A percentile compares a stretch with the other conserved stretches of the same genome.
phyloP scores from a whole-genome alignment of 1,140 invertebrate species.

The Papilio xuthus region DNA sequence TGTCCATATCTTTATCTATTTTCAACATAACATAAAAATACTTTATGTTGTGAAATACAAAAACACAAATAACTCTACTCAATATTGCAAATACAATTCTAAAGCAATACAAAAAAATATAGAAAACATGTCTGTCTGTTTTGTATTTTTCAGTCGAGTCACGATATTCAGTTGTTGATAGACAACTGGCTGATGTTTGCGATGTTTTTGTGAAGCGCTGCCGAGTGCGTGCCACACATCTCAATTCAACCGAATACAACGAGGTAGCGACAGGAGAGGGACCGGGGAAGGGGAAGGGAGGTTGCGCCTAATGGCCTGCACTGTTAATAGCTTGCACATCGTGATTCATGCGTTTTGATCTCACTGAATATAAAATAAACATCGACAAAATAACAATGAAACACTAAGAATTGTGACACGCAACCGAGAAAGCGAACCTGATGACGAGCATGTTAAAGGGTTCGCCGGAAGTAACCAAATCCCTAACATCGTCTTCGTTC shows the following conservation, averaged over 20 bases:
- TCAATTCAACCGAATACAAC: conserved; percentile 1
- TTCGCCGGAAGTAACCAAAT: not conserved
- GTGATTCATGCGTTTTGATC: not conserved
- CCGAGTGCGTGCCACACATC: not conserved
- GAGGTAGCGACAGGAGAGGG: not conserved
- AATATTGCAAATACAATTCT: not conserved
- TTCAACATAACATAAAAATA: not conserved
- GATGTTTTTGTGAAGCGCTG: conserved; percentile 4
- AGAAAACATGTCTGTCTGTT: not conserved
- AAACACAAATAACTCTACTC: not conserved
- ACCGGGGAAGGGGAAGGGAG: not conserved
- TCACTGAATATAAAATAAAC: not conserved
- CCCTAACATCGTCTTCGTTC: not conserved
- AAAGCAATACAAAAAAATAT: not conserved
- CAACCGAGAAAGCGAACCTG: too few relatives aligned
- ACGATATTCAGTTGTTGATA: conserved; percentile 16
- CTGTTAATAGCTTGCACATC: not conserved
- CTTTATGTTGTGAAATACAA: not conserved
- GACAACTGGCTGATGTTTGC: not conserved
- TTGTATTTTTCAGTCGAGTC: conserved; percentile 13
- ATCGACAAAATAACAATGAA: not conserved
- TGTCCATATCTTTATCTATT: not conserved
- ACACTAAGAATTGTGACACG: not conserved
- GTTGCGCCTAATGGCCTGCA: conserved; percentile 1
- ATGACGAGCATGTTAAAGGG: not conserved